Conservation (phyloP, 2,113 vertebrate genomes). For the Pedetes capensis region DNA sequence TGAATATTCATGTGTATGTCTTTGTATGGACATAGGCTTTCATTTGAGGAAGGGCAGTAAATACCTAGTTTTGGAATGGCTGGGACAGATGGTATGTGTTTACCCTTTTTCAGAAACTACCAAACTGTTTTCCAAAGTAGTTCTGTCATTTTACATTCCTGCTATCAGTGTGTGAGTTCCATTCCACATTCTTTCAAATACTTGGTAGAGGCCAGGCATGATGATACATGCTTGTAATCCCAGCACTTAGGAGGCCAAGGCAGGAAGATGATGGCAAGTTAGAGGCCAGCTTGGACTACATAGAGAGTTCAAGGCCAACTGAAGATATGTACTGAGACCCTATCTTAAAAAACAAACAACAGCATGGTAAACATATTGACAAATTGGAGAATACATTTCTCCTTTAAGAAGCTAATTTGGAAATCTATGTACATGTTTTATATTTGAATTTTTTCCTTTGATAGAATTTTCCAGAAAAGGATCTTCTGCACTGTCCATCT, state of each 20-base stretch:
- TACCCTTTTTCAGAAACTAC: not conserved
- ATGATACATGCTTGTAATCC: not conserved
- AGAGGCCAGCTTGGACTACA: too few species aligned
- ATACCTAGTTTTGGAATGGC: slow-evolving; percentile 3
- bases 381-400: not conserved
- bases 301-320: too few species aligned
- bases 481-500: slow-evolving; percentile 94
- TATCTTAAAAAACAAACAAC: too few species aligned
- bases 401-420: slow-evolving; percentile 27
- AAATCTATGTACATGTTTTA: not conserved
- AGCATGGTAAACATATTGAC: not conserved
- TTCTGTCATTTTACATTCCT: not conserved
- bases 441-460: slow-evolving; percentile 48
- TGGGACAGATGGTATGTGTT: not conserved
- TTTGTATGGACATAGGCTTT: not conserved
- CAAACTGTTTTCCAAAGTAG: not conserved
- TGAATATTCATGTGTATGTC: not conserved
- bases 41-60: not conserved
- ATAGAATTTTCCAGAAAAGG: slow-evolving; percentile 95
- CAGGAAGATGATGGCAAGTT: too few species aligned
- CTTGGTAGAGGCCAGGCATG: not conserved
- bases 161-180: not conserved
- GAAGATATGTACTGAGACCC: too few species aligned
- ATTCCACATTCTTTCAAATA: not conserved
- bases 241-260: not conserved